A percentile compares a stretch with the other conserved stretches of the same genome.
Conservation (phyloP, 2,888 invertebrate species). For the Cabera pusaria region DNA sequence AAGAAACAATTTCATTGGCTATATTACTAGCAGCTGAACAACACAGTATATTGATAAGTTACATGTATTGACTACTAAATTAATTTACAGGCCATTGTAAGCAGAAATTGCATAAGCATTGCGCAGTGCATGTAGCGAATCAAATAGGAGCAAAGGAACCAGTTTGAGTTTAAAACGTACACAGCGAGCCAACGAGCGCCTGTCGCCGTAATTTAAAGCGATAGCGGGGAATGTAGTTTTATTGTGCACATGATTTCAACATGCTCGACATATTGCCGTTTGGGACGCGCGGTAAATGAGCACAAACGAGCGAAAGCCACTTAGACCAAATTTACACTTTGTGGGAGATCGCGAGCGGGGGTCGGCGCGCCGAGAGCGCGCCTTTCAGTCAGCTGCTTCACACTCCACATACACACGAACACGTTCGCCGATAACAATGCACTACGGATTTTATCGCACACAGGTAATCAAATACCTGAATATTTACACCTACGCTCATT, state of each 20-base stretch:
- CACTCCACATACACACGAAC: conserved; percentile 39
- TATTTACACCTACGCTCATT: conserved; percentile 29
- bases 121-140: conserved; percentile 70
- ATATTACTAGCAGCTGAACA: conserved; percentile 1
- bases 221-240: conserved; percentile 70
- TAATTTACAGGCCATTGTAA: conserved; percentile 52
- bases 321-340: conserved; percentile 81
- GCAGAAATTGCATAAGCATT: conserved; percentile 73
- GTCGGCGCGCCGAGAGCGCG: conserved; percentile 37
- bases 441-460: conserved; percentile 12
- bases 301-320: conserved; percentile 78
- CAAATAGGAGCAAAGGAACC: conserved; percentile 76
- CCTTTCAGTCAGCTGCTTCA: conserved; percentile 70
- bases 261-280: conserved; percentile 65
- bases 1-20: too few species aligned
- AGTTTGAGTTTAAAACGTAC: conserved; percentile 66
- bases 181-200: conserved; percentile 65
- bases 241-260: conserved; percentile 66
- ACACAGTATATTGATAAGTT: conserved; percentile 7
- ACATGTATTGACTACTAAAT: conserved; percentile 13
- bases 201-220: conserved; percentile 73
- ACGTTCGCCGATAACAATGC: conserved; percentile 31
- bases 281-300: conserved; percentile 69
- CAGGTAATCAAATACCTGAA: conserved; percentile 21
- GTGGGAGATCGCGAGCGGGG: conserved; percentile 74